phyloP scores from a whole-genome alignment of 2,113 vertebrate genomes.

The Glareola pratincola region DNA sequence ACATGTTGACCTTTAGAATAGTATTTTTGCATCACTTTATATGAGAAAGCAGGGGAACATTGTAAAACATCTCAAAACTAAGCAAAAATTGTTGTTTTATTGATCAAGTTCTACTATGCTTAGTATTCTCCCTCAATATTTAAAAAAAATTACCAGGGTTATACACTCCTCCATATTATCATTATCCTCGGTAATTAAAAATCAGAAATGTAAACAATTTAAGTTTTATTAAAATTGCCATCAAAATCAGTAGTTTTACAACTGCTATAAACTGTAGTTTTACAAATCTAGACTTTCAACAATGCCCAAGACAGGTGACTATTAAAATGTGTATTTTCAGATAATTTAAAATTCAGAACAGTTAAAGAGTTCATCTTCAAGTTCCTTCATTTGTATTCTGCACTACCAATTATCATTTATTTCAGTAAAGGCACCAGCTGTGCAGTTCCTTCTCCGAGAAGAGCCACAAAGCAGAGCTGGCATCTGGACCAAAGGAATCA shows the following conservation, averaged over 20 bases:
- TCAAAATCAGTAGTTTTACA: background rate
- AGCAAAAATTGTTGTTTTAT: background rate
- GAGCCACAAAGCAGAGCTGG: constrained; percentile 1
- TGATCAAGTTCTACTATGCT: background rate
- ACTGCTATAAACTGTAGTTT: background rate
- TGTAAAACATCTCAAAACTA: background rate
- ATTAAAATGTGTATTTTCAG: background rate
- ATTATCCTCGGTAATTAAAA: background rate
- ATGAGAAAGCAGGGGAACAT: background rate
- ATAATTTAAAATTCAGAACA: background rate
- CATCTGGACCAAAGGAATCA: constrained; percentile 9
- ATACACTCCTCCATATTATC: background rate
- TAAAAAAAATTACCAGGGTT: background rate
- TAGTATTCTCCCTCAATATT: background rate
- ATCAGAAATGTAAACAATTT: background rate
- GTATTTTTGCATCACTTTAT: background rate
- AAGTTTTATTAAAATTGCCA: background rate
- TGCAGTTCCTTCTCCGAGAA: background rate
- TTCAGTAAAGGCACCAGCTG: constrained; percentile 37
- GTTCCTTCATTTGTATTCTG: background rate
- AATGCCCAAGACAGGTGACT: background rate
- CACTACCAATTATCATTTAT: background rate
- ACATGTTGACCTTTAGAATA: background rate
- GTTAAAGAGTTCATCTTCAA: background rate
- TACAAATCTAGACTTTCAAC: background rate